Evolutionary conservation across 2,113 vertebrate genomes (phyloP).

Genomic region (Myotis yumanensis): DNA sequence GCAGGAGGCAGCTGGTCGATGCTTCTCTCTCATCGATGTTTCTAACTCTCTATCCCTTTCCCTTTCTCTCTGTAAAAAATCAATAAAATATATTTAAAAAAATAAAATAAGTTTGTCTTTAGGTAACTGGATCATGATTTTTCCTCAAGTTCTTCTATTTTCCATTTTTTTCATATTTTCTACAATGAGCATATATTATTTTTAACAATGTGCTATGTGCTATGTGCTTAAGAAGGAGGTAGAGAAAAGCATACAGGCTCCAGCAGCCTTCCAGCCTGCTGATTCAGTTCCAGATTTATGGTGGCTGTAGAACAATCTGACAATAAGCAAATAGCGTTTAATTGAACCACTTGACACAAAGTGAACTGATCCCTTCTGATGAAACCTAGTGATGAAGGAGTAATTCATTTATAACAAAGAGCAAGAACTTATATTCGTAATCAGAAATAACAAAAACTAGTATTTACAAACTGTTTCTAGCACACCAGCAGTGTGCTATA

Average conservation of each 20-base stretch:
- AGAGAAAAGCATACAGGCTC: neutral
- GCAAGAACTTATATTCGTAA: neutral
- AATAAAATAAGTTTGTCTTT: constrained; percentile 2
- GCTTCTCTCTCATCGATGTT: no score
- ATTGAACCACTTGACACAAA: neutral
- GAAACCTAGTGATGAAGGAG: neutral
- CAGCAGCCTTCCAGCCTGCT: neutral
- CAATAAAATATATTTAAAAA: no score
- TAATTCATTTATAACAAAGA: constrained; percentile 1
- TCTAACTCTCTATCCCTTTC: no score
- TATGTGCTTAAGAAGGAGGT: neutral
- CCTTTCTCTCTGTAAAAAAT: no score
- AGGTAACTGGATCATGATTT: neutral
- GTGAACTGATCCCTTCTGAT: neutral
- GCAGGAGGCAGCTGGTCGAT: no score
- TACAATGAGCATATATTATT: neutral
- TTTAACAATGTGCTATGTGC: neutral
- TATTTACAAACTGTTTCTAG: neutral
- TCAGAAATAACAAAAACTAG: neutral
- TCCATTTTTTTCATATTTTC: neutral
- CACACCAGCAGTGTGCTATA: neutral
- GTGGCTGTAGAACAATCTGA: constrained; percentile 8
- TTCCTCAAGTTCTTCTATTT: neutral
- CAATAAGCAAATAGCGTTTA: neutral
- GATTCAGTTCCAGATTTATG: neutral